These are phyloP conservation scores for Delichon dasypus DNA, from an alignment of 2,797 vertebrate genomes.

Conservation along the genomic window DNA sequence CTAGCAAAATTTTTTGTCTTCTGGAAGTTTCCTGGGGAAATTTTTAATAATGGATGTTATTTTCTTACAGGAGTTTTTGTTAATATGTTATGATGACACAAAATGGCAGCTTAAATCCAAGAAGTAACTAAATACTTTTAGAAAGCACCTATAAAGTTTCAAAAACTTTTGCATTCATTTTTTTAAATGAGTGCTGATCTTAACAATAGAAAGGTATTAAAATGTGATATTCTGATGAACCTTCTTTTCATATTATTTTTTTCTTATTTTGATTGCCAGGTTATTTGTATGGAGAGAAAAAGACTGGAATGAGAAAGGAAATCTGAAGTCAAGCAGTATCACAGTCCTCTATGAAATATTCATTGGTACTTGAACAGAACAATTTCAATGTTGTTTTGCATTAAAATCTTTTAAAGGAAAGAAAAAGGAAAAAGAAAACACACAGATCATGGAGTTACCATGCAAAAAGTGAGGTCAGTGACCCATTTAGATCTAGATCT, in stretches of 20 bases:
- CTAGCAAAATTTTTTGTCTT: not conserved
- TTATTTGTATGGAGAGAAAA: not conserved
- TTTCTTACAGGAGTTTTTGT: conserved; percentile 44
- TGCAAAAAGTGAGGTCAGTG: not conserved
- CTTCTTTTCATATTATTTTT: not conserved
- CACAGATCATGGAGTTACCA: not conserved
- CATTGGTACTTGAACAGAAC: not conserved
- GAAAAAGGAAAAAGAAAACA: not conserved
- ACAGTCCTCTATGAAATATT: not conserved
- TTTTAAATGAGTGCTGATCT: not conserved
- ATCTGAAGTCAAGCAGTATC: not conserved
- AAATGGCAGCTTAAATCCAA: conserved; percentile 9
- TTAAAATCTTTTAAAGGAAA: not conserved
- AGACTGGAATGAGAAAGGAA: not conserved
- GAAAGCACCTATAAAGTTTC: not conserved
- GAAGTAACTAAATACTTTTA: conserved; percentile 9
- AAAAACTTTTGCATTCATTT: not conserved
- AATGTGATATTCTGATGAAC: not conserved
- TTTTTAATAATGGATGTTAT: conserved; percentile 64
- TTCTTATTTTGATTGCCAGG: not conserved
- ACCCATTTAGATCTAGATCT: not conserved
- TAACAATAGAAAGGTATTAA: not conserved
- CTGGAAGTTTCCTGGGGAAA: conserved; percentile 35
- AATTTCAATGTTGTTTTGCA: not conserved
- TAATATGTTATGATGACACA: conserved; percentile 46